Base-by-base conservation (phyloP, 37 sponge, comb jelly and placozoan genomes). In the Chondrosia reniformis region DNA sequence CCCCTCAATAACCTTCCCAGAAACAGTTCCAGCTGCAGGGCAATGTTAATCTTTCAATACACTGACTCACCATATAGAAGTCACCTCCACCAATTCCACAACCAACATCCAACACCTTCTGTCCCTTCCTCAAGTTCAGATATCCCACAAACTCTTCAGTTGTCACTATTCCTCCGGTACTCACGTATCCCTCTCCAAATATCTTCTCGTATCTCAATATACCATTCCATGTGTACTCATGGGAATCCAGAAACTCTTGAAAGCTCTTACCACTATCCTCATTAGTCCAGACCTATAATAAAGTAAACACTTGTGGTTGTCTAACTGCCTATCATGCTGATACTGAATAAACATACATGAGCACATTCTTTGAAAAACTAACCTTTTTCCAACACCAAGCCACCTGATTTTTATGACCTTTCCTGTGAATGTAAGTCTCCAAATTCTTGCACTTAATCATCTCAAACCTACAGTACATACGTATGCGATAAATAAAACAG, bases 381-480 rank as follows among this genome's bases (percentile, higher is more conserved):
- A 83, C 76, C 81, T 88, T 88, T 64, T 45, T 77, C 80, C 76
- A 88, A 65, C 77, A 52, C 83, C 83, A 88, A 62, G 55, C 83
- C 17, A 88, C 33, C 31, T 83, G 88, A 12, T 44, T 45, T 12
- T 79, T 79, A 33, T 77, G 69, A 24, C 74, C 79, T n/a, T 84
- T 84, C 38, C 39, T 46, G 42, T 36, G 4, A 27, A 84, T 63
- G 45, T 84, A 84, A 40, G 85, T 78, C 32, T 78, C 66, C 27
- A 69, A 41, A 74, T 84, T 84, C 72, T 69, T 69, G 36, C 72
- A 34, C 41, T 44, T 38, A 36, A 39, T 25, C 31, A 69, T 8
- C 43, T 69, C 41, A 69, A 69, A 69, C 43, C 72, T 69, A 40
- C 38, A 59, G 52, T n/a, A n/a, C n/a, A n/a, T n/a, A n/a, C n/a